phyloP scores from a whole-genome alignment of 2,797 vertebrate species.

The Poeciliopsis gracilis region DNA sequence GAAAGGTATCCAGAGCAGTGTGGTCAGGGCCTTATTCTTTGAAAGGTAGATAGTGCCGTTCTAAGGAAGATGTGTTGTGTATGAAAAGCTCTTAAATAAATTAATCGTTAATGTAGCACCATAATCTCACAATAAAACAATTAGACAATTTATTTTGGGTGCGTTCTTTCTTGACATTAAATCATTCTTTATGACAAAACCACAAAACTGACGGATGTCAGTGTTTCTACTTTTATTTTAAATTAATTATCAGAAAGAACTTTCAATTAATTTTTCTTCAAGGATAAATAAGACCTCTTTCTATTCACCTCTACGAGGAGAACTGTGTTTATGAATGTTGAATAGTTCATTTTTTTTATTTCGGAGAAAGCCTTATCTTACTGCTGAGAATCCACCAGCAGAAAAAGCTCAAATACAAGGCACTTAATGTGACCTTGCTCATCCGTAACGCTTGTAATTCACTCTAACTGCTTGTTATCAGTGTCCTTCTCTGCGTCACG shows the following conservation, averaged over 20 bases:
- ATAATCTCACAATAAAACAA: neutral
- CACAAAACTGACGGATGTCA: neutral
- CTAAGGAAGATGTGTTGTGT: neutral
- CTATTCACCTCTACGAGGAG: neutral
- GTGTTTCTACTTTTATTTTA: neutral
- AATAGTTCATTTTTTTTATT: neutral
- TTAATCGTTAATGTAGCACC: neutral
- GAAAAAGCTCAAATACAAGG: constrained; percentile 19
- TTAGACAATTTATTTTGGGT: neutral
- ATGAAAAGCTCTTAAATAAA: neutral
- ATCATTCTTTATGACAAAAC: neutral
- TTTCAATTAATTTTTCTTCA: neutral
- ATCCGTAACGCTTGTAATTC: constrained; percentile 52
- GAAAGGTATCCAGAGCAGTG: neutral
- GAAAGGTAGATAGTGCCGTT: neutral
- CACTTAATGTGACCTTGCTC: constrained; percentile 40
- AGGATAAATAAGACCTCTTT: neutral
- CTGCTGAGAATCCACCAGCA: constrained; percentile 37
- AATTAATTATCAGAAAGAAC: too few species aligned
- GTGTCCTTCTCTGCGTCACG: constrained; percentile 34
- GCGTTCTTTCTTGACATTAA: neutral
- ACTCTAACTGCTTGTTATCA: constrained; percentile 61
- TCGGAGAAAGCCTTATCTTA: constrained; percentile 25
- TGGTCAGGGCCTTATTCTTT: neutral
- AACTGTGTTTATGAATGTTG: neutral